Evolutionary conservation across 2,113 vertebrate genomes (phyloP), one percentile per base, ranked within the genome.

Genomic region (Solea solea): DNA sequence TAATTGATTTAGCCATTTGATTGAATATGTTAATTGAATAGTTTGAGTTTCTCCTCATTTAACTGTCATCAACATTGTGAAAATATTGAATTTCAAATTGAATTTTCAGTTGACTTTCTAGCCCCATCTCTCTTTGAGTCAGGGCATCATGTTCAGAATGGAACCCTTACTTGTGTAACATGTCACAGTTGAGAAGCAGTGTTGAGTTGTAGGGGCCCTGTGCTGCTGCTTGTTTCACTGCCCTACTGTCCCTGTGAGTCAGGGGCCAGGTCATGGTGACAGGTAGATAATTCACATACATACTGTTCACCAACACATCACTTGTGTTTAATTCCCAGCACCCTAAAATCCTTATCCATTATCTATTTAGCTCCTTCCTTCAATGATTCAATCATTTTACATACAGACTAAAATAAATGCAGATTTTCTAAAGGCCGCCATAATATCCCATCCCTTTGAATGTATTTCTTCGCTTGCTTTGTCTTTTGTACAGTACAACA

Each of bases 231-330:
- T 88, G 85, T 89, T 86, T 88, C 90, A 88, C 86, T 85, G 89
- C 87, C 92, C 91, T 86, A 93, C 94, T 93, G 91, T 93, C 86
- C 87, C 91, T 72, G 83, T 89, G 93, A 83, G 92, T 79, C 88
- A 93, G 90, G 89, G 90, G 91, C 72, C 91, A 81, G 90, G 91
- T 90, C 90, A 88, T 72, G 74, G 89, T 12, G 21, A 62, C 80
- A 80, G 82, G 81, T 74, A 74, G 56, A 61, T 21, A 21, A 21
- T 75, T 56, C 74, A 65, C 68, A 72, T 51, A 16, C 49, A 51
- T 21, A 40, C 49, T 2, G 46, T 39, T 15, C 27, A 7, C 67
- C 49, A n/a, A 44, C 59, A 67, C 59, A 15, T 74, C 77, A 46
- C 25, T 54, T 62, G 52, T 41, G 44, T 69, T 72, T 15, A 0